phyloP scores from a whole-genome alignment of 92 coral and sea anemone species.

The Parazoanthus darwini region DNA sequence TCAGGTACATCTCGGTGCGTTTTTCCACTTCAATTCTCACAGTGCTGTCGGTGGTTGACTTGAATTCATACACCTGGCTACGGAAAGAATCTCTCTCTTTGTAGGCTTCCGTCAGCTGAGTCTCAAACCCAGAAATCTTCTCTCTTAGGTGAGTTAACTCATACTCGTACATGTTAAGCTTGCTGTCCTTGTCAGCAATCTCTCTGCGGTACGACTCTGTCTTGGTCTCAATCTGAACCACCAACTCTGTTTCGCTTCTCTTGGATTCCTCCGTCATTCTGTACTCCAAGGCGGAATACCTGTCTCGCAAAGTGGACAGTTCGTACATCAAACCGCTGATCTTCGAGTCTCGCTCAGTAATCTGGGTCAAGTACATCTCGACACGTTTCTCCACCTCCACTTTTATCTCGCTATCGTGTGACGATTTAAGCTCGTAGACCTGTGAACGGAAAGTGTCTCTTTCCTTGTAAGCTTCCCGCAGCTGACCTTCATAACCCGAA shows the following conservation, averaged over 20 bases:
- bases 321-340: conserved; percentile 18
- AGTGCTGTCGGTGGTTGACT: conserved; percentile 38
- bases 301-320: conserved; percentile 28
- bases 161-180: conserved; percentile 42
- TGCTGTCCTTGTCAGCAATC: conserved; percentile 43
- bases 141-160: conserved; percentile 46
- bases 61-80: conserved; percentile 33
- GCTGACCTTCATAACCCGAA: conserved; percentile 36
- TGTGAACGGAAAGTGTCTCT: conserved; percentile 46
- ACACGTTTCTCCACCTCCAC: conserved; percentile 35
- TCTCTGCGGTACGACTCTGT: conserved; percentile 46
- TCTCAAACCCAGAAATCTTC: conserved; percentile 21
- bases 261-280: conserved; percentile 37
- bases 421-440: conserved; percentile 44
- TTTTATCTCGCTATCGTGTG: conserved; percentile 26
- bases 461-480: conserved; percentile 45
- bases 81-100: conserved; percentile 51
- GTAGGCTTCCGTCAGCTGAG: conserved; percentile 30
- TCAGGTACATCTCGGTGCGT: conserved; percentile 38
- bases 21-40: conserved; percentile 41
- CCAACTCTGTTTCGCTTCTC: conserved; percentile 43
- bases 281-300: conserved; percentile 43
- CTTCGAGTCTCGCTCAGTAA: conserved; percentile 34
- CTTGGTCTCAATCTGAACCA: conserved; percentile 45
- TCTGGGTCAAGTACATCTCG: conserved; percentile 53